Percentiles rank a stretch among this genome's conserved stretches.
phyloP scores from a whole-genome alignment of 2,888 invertebrate species.

The Rosalia funebris region DNA sequence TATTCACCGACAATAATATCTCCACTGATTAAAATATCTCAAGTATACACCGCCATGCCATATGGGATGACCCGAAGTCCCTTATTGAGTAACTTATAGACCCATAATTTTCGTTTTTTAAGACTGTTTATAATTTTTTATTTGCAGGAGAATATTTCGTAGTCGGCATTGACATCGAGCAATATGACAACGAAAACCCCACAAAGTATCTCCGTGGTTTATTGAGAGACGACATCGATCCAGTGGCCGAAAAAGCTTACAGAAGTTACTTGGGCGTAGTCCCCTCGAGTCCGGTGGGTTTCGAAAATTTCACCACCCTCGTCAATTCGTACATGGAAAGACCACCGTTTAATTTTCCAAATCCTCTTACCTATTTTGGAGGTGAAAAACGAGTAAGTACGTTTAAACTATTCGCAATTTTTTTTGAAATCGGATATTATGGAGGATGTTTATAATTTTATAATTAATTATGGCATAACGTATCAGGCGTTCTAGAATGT shows the following conservation, averaged over 20 bases:
- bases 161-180: conserved; percentile 89
- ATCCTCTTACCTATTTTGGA: conserved; percentile 78
- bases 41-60: too few relatives aligned
- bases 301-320: conserved; percentile 76
- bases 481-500: too few relatives aligned
- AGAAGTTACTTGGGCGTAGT: conserved; percentile 85
- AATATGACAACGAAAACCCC: conserved; percentile 83
- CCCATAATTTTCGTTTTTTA: too few relatives aligned
- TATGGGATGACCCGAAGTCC: too few relatives aligned
- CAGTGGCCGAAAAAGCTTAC: conserved; percentile 76
- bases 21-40: too few relatives aligned
- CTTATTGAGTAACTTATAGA: too few relatives aligned
- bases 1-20: too few relatives aligned
- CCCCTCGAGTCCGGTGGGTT: conserved; percentile 79
- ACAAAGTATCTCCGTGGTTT: conserved; percentile 83
- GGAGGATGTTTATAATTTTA: too few relatives aligned
- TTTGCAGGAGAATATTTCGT: conserved; percentile 90
- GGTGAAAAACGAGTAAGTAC: conserved; percentile 72
- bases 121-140: conserved; percentile 13
- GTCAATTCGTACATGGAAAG: conserved; percentile 86
- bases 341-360: conserved; percentile 89
- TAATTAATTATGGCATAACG: too few relatives aligned
- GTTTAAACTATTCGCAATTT: too few relatives aligned
- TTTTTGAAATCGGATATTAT: too few relatives aligned
- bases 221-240: conserved; percentile 71